These are phyloP conservation scores for Dascillus cervinus DNA, from an alignment of 2,888 invertebrate species.

Conservation along the genomic window DNA sequence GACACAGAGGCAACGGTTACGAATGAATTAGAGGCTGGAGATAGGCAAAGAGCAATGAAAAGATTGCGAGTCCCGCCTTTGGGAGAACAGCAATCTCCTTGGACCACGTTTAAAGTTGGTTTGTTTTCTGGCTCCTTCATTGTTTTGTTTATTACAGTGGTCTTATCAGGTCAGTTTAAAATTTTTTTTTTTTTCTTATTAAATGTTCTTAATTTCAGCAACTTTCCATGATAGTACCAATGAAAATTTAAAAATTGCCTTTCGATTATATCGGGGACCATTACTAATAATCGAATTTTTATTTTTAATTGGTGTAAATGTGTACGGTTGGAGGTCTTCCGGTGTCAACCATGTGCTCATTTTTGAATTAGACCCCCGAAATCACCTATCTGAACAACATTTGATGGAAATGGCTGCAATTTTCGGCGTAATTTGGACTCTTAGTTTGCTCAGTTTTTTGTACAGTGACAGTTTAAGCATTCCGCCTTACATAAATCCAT, in stretches of 20 bases:
- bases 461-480: slow-evolving; percentile 57
- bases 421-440: slow-evolving; percentile 68
- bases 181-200: slow-evolving; percentile 3
- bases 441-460: slow-evolving; percentile 59
- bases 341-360: slow-evolving; percentile 80
- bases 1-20: slow-evolving; percentile 70
- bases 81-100: slow-evolving; percentile 74
- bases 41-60: slow-evolving; percentile 82
- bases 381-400: slow-evolving; percentile 69
- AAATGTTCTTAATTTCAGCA: slow-evolving; percentile 32
- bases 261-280: slow-evolving; percentile 72
- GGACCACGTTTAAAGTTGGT: slow-evolving; percentile 80
- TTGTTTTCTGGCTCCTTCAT: slow-evolving; percentile 77
- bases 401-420: slow-evolving; percentile 69
- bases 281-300: slow-evolving; percentile 67
- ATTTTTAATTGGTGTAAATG: slow-evolving; percentile 72
- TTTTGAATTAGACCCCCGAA: slow-evolving; percentile 73
- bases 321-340: slow-evolving; percentile 73
- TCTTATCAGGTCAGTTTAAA: slow-evolving; percentile 52
- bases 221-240: slow-evolving; percentile 45
- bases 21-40: slow-evolving; percentile 66
- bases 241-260: slow-evolving; percentile 58
- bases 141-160: slow-evolving; percentile 62
- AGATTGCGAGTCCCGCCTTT: slow-evolving; percentile 76
- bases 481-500: slow-evolving; percentile 69